Evolutionary conservation across 2,888 invertebrate genomes (phyloP).

Genomic region (Nematopogon swammerdamellus): DNA sequence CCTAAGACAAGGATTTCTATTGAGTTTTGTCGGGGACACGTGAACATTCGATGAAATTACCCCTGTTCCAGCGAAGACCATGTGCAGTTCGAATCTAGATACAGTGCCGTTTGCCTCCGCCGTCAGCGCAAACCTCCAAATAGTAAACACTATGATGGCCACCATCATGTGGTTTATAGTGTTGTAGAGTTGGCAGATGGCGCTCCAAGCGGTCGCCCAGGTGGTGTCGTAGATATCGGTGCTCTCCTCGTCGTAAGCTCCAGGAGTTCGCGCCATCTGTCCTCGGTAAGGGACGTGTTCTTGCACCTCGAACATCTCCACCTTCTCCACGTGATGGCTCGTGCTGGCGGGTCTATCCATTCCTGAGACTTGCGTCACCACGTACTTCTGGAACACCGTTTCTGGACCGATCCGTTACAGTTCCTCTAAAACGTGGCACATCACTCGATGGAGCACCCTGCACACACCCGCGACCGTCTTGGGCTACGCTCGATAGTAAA

Average conservation of each 20-base stretch:
- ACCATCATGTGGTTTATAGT: constrained; percentile 44
- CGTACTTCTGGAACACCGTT: not conserved
- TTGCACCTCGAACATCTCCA: constrained; percentile 44
- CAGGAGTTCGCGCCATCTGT: constrained; percentile 38
- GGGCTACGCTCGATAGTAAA: not conserved
- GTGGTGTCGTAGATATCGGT: constrained; percentile 26
- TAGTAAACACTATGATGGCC: constrained; percentile 40
- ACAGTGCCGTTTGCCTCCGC: constrained; percentile 34
- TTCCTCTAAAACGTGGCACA: not conserved
- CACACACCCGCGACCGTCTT: not conserved
- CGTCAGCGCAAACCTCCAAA: constrained; percentile 43
- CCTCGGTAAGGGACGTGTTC: constrained; percentile 48
- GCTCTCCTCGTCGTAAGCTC: constrained; percentile 40
- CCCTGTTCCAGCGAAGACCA: constrained; percentile 46
- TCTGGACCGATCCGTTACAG: not conserved
- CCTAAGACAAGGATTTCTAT: too few species aligned
- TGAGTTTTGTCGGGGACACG: too few species aligned
- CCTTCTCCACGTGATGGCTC: constrained; percentile 28
- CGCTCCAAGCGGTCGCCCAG: constrained; percentile 41
- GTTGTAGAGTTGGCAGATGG: constrained; percentile 42
- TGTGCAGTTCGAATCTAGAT: constrained; percentile 42
- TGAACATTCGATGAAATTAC: constrained; percentile 29
- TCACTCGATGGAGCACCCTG: not conserved
- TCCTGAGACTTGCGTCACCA: not conserved
- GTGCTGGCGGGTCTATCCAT: constrained; percentile 16